Evolutionary conservation across 2,888 invertebrate species (phyloP), one percentile per base, ranked within the genome.

Genomic region (Coelinius sp.): DNA sequence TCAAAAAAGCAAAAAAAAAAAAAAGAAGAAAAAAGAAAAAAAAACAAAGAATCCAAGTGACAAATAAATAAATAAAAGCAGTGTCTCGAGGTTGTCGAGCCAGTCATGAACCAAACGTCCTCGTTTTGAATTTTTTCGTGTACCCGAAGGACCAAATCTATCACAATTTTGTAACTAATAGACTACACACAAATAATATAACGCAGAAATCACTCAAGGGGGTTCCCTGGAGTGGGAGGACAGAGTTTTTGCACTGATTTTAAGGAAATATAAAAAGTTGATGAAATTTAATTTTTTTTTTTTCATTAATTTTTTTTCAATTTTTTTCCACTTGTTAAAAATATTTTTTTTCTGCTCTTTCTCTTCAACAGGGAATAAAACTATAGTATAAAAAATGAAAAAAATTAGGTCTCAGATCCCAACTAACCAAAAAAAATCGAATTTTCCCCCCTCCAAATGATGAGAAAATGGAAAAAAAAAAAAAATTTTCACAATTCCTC

Each of bases 21-120:
- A 25, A 53, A 53, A n/a, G n/a, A n/a, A n/a, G n/a, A n/a, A 49
- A 49, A 20, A 17, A 17, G 8, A 49, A 22, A 49, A 49, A 20
- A 22, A 49, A 20, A 49, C 2, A 44, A 7, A 3, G 12, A 49
- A 31, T 31, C 5, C 31, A 8, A 31, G 31, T 31, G 31, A 31
- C 5, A 8, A 31, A 6, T 49, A 2, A 20, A 17, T 17, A n/a
- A n/a, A 41, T n/a, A 20, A 49, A 49, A 17, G 46, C 46, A 49
- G 46, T 59, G 25, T 8, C 59, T 59, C 17, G 59, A 59, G 59
- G 59, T 25, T 56, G 56, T 56, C 56, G 27, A 53, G 44, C 53
- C 31, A 20, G 14, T 27, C 7, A 22, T 20, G 24, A 52, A 53
- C 53, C 14, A 12, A 53, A 12, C 27, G 59, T 59, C 59, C 59